phyloP scores from a whole-genome alignment of 2,113 vertebrate species.

The Microtus montanus region DNA sequence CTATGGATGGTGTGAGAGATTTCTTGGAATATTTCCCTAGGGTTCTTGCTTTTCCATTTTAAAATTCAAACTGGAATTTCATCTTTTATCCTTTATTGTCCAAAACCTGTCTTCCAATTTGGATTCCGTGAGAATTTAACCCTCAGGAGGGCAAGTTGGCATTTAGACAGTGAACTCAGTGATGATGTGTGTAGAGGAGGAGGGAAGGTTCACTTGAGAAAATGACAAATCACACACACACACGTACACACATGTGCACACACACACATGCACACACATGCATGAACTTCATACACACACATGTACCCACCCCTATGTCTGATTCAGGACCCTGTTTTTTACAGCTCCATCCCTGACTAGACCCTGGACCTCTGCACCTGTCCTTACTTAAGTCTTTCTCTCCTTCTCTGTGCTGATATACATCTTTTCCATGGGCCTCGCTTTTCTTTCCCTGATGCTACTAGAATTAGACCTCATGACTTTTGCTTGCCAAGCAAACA shows the following conservation, averaged over 20 bases:
- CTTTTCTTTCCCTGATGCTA: too few relatives aligned
- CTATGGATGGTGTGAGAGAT: fast-evolving
- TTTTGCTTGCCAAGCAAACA: neutral
- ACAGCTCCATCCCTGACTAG: neutral
- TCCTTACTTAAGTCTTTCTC: neutral
- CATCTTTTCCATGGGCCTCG: neutral
- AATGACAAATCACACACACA: neutral
- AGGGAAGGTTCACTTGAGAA: neutral
- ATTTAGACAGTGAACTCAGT: neutral
- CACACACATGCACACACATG: too few relatives aligned
- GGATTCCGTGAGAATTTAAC: neutral
- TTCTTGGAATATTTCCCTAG: neutral
- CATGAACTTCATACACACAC: neutral
- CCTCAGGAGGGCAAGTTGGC: neutral
- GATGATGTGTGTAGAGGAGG: neutral
- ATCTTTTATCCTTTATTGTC: neutral
- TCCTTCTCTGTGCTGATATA: neutral
- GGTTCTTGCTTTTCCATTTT: neutral
- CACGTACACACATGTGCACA: fast-evolving
- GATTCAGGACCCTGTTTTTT: neutral
- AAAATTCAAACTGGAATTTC: neutral
- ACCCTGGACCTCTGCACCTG: neutral
- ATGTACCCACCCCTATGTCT: neutral
- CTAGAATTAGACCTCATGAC: neutral
- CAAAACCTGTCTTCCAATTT: neutral